phyloP scores from a whole-genome alignment of 2,888 invertebrate species.

The Rhagonycha fulva region DNA sequence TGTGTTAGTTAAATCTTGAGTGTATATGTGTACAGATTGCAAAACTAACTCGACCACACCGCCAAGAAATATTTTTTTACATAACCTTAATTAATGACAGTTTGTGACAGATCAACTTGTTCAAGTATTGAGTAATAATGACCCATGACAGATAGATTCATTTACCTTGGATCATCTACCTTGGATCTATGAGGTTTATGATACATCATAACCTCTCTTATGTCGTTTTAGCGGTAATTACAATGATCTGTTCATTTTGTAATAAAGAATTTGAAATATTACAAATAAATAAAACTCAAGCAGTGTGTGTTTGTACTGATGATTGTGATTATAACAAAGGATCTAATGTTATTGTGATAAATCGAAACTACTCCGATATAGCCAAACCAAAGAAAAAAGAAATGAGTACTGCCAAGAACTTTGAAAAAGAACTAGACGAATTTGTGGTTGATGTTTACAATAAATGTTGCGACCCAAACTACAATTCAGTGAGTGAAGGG shows the following conservation, averaged over 20 bases:
- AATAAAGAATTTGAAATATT: neutral
- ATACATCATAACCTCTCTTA: neutral
- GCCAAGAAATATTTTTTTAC: too few species aligned
- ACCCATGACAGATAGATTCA: too few species aligned
- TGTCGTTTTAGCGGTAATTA: neutral
- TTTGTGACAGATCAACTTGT: too few species aligned
- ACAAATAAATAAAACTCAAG: constrained; percentile 6
- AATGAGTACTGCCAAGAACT: neutral
- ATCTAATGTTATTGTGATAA: neutral
- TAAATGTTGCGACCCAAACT: neutral
- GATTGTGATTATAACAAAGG: neutral
- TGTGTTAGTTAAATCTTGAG: too few species aligned
- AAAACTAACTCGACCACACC: too few species aligned
- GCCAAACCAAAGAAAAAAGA: neutral
- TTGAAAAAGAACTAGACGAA: neutral
- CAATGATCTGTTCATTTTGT: constrained; percentile 5
- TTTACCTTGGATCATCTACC: too few species aligned
- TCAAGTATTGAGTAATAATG: too few species aligned
- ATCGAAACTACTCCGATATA: neutral
- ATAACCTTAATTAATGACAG: too few species aligned
- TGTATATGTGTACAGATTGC: too few species aligned
- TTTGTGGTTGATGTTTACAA: neutral
- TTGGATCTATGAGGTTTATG: too few species aligned
- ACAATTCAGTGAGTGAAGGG: neutral
- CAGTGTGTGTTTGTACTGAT: constrained; percentile 7